These are phyloP conservation scores for Eurytoma californica DNA, from an alignment of 2,888 invertebrate genomes.

Conservation along the genomic window DNA sequence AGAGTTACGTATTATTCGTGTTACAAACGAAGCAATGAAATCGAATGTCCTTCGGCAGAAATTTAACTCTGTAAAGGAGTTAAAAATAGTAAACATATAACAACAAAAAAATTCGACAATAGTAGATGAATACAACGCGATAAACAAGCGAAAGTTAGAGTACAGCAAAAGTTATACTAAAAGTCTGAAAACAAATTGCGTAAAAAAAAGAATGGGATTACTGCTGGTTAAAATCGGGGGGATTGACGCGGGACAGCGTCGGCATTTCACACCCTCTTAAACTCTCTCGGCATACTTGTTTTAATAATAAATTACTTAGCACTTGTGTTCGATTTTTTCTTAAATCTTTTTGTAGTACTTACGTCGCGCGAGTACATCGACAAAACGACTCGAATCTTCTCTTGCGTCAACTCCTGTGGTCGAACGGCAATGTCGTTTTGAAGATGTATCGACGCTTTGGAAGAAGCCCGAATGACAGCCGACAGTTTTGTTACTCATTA, in stretches of 20 bases:
- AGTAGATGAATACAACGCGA: conserved; percentile 30
- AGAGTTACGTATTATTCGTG: not conserved
- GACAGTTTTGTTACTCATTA: conserved; percentile 12
- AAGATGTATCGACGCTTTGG: conserved; percentile 53
- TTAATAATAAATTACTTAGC: conserved; percentile 22
- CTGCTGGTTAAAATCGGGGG: conserved; percentile 4
- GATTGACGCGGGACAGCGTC: conserved; percentile 18
- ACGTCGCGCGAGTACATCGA: conserved; percentile 60
- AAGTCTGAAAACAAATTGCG: not conserved
- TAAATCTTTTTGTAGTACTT: conserved; percentile 59
- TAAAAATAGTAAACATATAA: not conserved
- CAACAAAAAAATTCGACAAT: not conserved
- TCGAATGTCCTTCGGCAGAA: not conserved
- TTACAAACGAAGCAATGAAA: not conserved
- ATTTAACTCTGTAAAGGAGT: no score
- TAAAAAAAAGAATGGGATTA: not conserved
- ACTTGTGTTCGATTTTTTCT: conserved; percentile 35
- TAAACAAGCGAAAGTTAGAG: conserved; percentile 21
- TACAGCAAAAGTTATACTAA: conserved; percentile 1
- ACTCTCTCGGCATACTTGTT: conserved; percentile 4
- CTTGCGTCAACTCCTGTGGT: conserved; percentile 10
- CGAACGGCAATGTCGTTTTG: conserved; percentile 50
- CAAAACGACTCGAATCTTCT: conserved; percentile 57
- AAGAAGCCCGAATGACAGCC: conserved; percentile 55
- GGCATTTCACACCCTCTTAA: conserved; percentile 54